Conservation (phyloP, 2,888 invertebrate species). For the Psococerastis gibbosa region DNA sequence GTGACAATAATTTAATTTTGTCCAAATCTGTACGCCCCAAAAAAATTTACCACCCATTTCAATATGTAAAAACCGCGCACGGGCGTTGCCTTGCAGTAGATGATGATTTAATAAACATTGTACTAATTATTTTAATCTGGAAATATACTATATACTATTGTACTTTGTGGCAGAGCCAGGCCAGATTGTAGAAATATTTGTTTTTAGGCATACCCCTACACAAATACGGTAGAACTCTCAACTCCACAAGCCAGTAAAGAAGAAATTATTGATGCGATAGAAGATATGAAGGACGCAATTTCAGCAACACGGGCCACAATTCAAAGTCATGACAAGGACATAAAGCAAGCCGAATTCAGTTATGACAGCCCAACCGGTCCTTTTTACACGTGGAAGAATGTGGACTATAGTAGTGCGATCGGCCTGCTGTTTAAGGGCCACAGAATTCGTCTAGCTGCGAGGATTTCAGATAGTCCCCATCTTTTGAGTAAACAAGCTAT, state of each 20-base stretch:
- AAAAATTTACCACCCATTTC: too few relatives aligned
- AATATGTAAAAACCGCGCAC: too few relatives aligned
- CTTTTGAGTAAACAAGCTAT: conserved; percentile 1
- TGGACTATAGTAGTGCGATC: neutral
- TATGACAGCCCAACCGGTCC: neutral
- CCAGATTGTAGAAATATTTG: too few relatives aligned
- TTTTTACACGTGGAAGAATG: neutral
- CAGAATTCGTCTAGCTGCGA: neutral
- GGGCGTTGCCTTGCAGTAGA: too few relatives aligned
- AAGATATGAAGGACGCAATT: neutral
- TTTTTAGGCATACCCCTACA: neutral
- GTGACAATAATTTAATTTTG: too few relatives aligned
- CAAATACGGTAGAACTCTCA: neutral
- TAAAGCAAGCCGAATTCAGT: neutral
- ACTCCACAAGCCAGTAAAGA: neutral
- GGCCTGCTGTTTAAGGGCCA: neutral
- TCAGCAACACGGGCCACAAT: neutral
- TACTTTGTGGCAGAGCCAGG: too few relatives aligned
- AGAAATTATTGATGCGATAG: neutral
- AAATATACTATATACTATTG: too few relatives aligned
- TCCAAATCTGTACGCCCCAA: too few relatives aligned
- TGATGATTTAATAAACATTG: too few relatives aligned
- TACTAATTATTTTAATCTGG: too few relatives aligned
- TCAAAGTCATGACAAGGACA: neutral
- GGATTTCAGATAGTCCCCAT: neutral